Conservation (phyloP, 2,888 invertebrate genomes). For the Chrysomela aeneicollis region DNA sequence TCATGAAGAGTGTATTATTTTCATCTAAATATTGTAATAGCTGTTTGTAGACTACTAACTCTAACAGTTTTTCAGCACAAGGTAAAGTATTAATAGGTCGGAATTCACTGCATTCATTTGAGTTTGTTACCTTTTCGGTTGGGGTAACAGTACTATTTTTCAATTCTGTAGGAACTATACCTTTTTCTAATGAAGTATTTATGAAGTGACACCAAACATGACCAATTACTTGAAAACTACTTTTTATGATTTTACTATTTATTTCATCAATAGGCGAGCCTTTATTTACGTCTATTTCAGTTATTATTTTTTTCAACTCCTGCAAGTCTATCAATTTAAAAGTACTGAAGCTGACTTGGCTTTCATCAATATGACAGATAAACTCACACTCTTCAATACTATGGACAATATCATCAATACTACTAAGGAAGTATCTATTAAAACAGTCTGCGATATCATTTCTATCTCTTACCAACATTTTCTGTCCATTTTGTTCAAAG, state of each 20-base stretch:
- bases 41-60: constrained; percentile 8
- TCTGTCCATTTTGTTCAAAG: constrained; percentile 16
- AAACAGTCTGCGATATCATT: constrained; percentile 4
- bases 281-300: constrained; percentile 12
- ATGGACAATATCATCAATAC: neutral
- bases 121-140: neutral
- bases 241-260: constrained; percentile 5
- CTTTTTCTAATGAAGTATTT: constrained; percentile 13
- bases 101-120: neutral
- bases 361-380: neutral
- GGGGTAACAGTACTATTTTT: constrained; percentile 11
- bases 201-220: constrained; percentile 5
- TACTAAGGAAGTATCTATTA: constrained; percentile 5
- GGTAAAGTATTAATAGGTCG: constrained; percentile 3
- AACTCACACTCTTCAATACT: constrained; percentile 5
- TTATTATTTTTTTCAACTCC: constrained; percentile 13
- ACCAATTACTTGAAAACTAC: constrained; percentile 4
- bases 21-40: constrained; percentile 5
- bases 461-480: constrained; percentile 10
- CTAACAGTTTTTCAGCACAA: constrained; percentile 9
- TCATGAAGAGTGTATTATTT: neutral
- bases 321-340: neutral
- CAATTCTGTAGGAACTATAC: constrained; percentile 10
- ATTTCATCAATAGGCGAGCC: constrained; percentile 4
- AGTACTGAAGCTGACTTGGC: neutral